Percentiles rank a stretch among this genome's conserved stretches.
Conservation (phyloP, 2,888 invertebrate genomes). For the Pyrochroa serraticornis region DNA sequence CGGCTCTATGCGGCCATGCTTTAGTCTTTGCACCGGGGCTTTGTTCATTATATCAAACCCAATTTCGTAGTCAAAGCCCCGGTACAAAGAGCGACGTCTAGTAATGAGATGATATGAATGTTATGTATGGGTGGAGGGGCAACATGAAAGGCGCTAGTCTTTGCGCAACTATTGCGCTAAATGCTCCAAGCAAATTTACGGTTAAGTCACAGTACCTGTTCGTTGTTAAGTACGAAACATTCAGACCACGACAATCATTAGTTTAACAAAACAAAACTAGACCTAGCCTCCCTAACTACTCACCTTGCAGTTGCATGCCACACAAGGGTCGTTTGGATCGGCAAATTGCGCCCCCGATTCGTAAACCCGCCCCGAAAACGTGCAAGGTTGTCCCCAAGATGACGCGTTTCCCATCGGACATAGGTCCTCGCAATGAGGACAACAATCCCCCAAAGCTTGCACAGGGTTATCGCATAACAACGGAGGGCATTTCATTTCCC, state of each 20-base stretch:
- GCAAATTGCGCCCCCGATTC: conserved; percentile 66
- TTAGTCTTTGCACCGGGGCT: too few species aligned
- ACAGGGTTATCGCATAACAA: conserved; percentile 68
- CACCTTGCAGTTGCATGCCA: conserved; percentile 78
- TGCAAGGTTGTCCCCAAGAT: conserved; percentile 63
- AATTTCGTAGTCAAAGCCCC: conserved; percentile 3
- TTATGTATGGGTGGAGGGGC: conserved; percentile 28
- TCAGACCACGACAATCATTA: conserved; percentile 42
- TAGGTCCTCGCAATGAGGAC: conserved; percentile 71
- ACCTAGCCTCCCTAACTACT: conserved; percentile 44
- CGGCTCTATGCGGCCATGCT: conserved; percentile 53
- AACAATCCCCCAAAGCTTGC: conserved; percentile 72
- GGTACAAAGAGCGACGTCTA: conserved; percentile 3
- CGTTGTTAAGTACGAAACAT: conserved; percentile 38
- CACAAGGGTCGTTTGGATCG: conserved; percentile 69
- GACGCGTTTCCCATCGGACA: conserved; percentile 49
- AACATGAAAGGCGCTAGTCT: conserved; percentile 41
- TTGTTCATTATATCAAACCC: too few species aligned
- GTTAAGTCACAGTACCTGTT: conserved; percentile 43
- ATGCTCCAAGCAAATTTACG: conserved; percentile 43
- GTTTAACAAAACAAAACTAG: conserved; percentile 15
- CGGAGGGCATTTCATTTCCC: conserved; percentile 83
- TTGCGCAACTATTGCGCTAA: conserved; percentile 30
- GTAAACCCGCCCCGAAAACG: conserved; percentile 65
- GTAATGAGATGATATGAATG: conserved; percentile 32